Conservation (phyloP, 2,888 invertebrate species). For the Diabrotica balteata region DNA sequence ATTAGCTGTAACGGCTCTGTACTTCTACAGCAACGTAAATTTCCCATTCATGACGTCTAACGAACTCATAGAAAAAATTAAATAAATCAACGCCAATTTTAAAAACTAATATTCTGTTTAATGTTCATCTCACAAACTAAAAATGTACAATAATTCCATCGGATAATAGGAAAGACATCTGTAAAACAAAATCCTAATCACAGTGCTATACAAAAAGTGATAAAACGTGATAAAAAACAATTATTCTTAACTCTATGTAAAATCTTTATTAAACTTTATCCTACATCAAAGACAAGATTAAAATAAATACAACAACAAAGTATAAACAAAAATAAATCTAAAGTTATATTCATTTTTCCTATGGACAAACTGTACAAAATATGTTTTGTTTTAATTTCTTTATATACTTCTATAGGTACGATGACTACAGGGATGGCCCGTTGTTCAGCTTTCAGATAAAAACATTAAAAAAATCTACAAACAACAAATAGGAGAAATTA, state of each 20-base stretch:
- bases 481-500: too few species aligned
- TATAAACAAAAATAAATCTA: slow-evolving; percentile 21
- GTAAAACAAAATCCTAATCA: slow-evolving; percentile 51
- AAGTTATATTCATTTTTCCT: slow-evolving; percentile 36
- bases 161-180: slow-evolving; percentile 23
- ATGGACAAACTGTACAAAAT: slow-evolving; percentile 46
- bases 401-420: slow-evolving; percentile 32
- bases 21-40: too few species aligned
- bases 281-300: slow-evolving; percentile 40
- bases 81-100: too few species aligned
- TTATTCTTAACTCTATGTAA: slow-evolving; percentile 12
- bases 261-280: slow-evolving; percentile 43
- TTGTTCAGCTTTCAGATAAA: not conserved
- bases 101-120: slow-evolving; percentile 23
- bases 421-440: slow-evolving; percentile 8
- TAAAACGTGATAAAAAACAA: slow-evolving; percentile 48
- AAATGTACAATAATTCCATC: slow-evolving; percentile 18
- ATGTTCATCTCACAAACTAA: slow-evolving; percentile 24
- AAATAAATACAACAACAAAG: slow-evolving; percentile 37
- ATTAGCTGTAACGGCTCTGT: too few species aligned
- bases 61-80: too few species aligned
- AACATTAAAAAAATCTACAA: too few species aligned
- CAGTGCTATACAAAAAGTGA: slow-evolving; percentile 54
- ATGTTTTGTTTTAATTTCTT: slow-evolving; percentile 26
- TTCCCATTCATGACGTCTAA: too few species aligned